Percentiles rank a stretch among this genome's conserved stretches.
Conservation (phyloP, 2,888 invertebrate species). For the Apamea monoglypha region DNA sequence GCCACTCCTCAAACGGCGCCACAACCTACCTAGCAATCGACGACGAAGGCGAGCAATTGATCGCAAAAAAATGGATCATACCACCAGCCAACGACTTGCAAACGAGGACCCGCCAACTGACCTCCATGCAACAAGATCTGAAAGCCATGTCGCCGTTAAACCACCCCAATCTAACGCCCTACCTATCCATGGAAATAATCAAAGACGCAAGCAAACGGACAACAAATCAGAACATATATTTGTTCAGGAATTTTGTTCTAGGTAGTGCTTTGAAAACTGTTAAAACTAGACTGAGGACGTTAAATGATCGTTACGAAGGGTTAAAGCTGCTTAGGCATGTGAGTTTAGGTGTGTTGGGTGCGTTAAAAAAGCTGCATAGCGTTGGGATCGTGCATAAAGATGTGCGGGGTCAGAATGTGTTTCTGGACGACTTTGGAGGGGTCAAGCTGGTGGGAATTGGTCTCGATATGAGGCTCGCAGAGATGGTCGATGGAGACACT, state of each 20-base stretch:
- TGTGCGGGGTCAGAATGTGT: constrained; percentile 93
- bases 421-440: constrained; percentile 92
- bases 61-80: constrained; percentile 94
- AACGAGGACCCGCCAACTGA: constrained; percentile 90
- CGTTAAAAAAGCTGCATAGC: constrained; percentile 94
- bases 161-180: constrained; percentile 94
- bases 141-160: constrained; percentile 92
- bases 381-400: constrained; percentile 96
- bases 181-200: constrained; percentile 93
- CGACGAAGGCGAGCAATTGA: constrained; percentile 92
- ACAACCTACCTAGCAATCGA: constrained; percentile 95
- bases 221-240: constrained; percentile 89
- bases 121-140: constrained; percentile 94
- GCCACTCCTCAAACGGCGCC: constrained; percentile 94
- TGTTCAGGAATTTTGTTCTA: constrained; percentile 93
- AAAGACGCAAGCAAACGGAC: constrained; percentile 88
- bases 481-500: constrained; percentile 86
- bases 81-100: constrained; percentile 82
- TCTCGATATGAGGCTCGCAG: constrained; percentile 92
- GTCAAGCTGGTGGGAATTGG: constrained; percentile 92
- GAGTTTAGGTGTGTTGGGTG: constrained; percentile 93
- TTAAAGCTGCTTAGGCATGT: constrained; percentile 91
- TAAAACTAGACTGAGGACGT: constrained; percentile 70
- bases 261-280: constrained; percentile 83
- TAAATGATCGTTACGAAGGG: constrained; percentile 79